Conservation (phyloP, 2,113 vertebrate genomes). For the Elephantulus edwardii region DNA sequence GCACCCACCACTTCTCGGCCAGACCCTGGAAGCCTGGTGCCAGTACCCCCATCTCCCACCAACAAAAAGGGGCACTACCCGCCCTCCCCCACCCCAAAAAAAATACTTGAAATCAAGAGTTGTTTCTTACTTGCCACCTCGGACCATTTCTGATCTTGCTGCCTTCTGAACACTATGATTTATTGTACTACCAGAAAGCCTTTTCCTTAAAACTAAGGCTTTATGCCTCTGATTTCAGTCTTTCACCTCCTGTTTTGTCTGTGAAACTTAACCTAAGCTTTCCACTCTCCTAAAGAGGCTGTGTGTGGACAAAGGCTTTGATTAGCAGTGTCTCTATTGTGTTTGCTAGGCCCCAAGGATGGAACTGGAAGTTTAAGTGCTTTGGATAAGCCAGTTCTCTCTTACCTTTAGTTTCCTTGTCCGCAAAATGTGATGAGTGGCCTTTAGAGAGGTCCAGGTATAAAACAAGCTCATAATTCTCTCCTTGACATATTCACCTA, state of each 20-base stretch:
- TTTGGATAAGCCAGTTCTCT: neutral
- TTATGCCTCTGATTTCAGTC: accelerated
- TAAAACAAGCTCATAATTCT: neutral
- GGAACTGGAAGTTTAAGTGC: neutral
- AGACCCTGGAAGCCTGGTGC: no score
- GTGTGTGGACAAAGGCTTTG: neutral
- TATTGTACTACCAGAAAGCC: no score
- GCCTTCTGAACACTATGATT: no score
- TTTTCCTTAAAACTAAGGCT: neutral
- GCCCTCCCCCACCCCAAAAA: no score
- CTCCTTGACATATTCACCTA: neutral
- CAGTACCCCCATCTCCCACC: no score
- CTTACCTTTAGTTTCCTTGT: neutral
- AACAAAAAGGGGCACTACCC: no score
- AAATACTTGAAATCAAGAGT: no score
- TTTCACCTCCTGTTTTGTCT: neutral
- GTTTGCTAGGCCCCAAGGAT: no score
- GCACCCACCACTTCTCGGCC: no score
- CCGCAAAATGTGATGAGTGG: accelerated
- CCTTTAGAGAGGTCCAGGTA: neutral
- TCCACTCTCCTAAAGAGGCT: neutral
- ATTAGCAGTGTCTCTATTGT: neutral
- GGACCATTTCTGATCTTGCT: no score
- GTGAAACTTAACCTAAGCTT: neutral
- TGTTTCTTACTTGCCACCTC: no score